Percentiles rank a stretch among this genome's conserved stretches.
phyloP scores from a whole-genome alignment of 1,140 invertebrate species.

The Campoletis sonorensis region DNA sequence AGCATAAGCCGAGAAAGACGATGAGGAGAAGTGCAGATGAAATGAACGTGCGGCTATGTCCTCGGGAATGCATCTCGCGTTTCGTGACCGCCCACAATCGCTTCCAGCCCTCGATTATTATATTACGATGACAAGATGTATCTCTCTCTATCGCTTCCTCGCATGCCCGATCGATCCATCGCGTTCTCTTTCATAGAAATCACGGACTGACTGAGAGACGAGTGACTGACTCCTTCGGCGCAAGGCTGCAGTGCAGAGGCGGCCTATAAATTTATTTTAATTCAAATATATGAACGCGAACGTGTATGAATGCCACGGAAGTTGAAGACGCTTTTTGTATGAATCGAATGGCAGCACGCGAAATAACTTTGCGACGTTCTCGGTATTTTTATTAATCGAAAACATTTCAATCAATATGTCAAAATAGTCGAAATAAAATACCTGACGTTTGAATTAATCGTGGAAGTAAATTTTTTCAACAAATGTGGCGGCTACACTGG shows the following conservation, averaged over 20 bases:
- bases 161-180: background rate
- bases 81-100: constrained; percentile 16
- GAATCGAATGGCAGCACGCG: no score
- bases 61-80: constrained; percentile 11
- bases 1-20: background rate
- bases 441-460: no score
- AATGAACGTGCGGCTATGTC: background rate
- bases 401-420: no score
- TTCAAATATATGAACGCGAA: no score
- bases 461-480: no score
- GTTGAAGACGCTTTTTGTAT: no score
- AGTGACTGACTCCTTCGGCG: background rate
- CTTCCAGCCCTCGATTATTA: constrained; percentile 31
- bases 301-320: no score
- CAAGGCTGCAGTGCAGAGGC: background rate
- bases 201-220: background rate
- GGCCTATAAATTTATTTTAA: no score
- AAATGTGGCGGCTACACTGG: no score
- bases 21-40: background rate
- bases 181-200: background rate
- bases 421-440: no score
- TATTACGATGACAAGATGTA: constrained; percentile 30
- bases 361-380: no score
- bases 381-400: no score
- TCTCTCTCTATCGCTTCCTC: constrained; percentile 12